Base-by-base conservation (phyloP, 1,140 invertebrate species). In the Tetragonula clypearis region DNA sequence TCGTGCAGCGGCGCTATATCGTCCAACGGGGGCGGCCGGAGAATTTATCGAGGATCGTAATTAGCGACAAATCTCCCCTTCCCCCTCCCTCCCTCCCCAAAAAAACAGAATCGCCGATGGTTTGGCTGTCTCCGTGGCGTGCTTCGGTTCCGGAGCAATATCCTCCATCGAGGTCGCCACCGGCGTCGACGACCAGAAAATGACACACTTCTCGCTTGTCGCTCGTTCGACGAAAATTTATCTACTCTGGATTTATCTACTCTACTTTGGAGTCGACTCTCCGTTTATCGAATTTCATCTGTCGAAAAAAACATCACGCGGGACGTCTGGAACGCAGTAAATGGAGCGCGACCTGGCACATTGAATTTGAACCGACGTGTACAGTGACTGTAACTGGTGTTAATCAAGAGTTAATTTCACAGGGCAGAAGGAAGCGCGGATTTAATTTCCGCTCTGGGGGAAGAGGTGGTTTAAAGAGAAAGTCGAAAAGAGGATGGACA, bases 361-460 rank as follows among this genome's bases (percentile, higher is more conserved):
- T 21, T 35, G 69, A 62, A 74, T 62, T 74, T 72, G 41, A 21
- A 35, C 1, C 3, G 41, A 49, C 2, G 15, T 41, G 41, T 49
- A 49, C 41, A 21, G 3, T 2, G 9, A 9, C 12, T 19, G 53
- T 56, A 76, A 82, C 73, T 77, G 81, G 19, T 68, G 81, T 77
- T 82, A 82, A 77, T 77, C 62, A 68, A 65, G 62, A 77, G 81
- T 76, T 82, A 56, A 76, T 77, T 68, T 77, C 30, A 30, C 30
- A 14, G 53, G 26, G 15, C 6, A 35, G 53, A 11, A 30, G 30
- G 53, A 56, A 76, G 62, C 73, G 19, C 53, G 56, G 23, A 77
- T 82, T 82, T 69, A 76, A 82, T 82, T 77, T 74, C 73, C 21
- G 35, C 14, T 19, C 55, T 8, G 23, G 9, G 41, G 41, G 41